Evolutionary conservation across 2,113 vertebrate genomes (phyloP).

Genomic region (Cephalopterus ornatus): DNA sequence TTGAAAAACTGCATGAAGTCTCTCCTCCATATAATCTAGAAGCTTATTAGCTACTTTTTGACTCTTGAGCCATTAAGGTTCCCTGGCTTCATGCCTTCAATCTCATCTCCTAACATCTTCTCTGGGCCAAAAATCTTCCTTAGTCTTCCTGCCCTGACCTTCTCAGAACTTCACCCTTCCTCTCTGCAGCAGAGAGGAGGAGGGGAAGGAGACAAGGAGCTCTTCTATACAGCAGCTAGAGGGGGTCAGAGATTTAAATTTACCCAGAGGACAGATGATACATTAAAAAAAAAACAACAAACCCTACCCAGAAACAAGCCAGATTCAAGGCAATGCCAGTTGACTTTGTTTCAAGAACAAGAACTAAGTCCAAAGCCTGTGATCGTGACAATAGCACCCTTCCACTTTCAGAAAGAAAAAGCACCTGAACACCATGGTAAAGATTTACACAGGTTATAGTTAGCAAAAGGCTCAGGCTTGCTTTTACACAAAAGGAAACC

Average conservation of each 20-base stretch:
- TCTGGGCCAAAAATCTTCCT: not conserved
- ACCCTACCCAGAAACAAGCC: not conserved
- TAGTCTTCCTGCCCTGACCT: not conserved
- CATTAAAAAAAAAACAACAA: not conserved
- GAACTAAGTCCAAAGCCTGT: not conserved
- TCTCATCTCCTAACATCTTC: not conserved
- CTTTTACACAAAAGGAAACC: not conserved
- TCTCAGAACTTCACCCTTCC: not conserved
- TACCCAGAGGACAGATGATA: not conserved
- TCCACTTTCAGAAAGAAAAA: not conserved
- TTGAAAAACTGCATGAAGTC: not conserved
- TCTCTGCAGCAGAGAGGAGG: not conserved
- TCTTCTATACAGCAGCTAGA: constrained; percentile 20
- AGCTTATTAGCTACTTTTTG: not conserved
- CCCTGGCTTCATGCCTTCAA: not conserved
- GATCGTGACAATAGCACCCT: not conserved
- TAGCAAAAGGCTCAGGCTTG: not conserved
- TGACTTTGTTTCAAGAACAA: not conserved
- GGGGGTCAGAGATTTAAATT: constrained; percentile 27
- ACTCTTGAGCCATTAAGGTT: not conserved
- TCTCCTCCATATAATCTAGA: not conserved
- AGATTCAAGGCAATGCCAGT: not conserved
- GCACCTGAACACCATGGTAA: accelerated
- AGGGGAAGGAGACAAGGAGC: not conserved
- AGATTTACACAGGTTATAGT: not conserved